Conservation (phyloP, 2,888 invertebrate species). For the Ectemnius continuus region DNA sequence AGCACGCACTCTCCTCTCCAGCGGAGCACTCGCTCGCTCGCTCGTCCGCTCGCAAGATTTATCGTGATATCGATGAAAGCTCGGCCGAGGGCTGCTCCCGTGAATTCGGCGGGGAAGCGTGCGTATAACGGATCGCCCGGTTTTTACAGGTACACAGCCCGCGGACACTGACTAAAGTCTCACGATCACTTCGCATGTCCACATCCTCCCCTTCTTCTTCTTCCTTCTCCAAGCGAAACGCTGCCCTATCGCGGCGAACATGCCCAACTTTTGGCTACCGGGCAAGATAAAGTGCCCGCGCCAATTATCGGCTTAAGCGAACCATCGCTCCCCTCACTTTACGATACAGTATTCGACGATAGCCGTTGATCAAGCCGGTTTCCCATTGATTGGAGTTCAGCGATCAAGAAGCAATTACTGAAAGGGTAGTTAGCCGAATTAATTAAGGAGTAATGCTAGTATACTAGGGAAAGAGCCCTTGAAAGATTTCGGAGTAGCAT, state of each 20-base stretch:
- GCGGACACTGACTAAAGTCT: neutral
- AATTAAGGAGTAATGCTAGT: neutral
- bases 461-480: neutral
- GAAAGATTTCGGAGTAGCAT: no score
- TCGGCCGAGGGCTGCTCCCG: constrained; percentile 2
- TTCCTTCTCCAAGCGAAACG: no score
- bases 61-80: constrained; percentile 32
- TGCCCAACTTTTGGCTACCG: neutral
- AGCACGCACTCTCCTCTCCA: constrained; percentile 17
- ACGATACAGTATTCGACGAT: neutral
- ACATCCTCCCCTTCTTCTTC: neutral
- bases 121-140: constrained; percentile 3
- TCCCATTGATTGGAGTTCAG: neutral
- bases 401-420: constrained; percentile 11
- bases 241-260: neutral
- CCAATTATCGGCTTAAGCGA: constrained; percentile 2
- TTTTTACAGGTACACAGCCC: neutral
- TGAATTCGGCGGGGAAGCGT: constrained; percentile 12
- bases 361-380: neutral
- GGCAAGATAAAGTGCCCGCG: neutral
- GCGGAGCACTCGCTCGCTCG: neutral
- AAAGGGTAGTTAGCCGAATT: neutral
- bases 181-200: neutral
- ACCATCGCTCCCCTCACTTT: neutral
- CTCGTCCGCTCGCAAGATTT: constrained; percentile 37